Base-by-base conservation (phyloP, 2,888 invertebrate species). In the Lutraria lutraria region DNA sequence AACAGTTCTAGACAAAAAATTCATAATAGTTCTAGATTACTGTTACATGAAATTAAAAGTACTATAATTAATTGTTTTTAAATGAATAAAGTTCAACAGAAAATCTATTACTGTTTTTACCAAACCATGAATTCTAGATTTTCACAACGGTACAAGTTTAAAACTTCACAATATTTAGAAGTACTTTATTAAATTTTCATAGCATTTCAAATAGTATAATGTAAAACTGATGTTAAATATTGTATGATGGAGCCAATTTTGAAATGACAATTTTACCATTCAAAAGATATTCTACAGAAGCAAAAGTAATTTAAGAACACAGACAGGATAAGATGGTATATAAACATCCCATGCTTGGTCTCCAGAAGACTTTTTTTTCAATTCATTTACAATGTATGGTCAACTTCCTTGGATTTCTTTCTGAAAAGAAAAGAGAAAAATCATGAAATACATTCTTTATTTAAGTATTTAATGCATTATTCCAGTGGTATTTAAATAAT, bases 311-410 rank as follows among this genome's bases (percentile, higher is more conserved):
- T n/a, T n/a, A 34, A 34, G 76, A 76, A 76, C 34, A 16, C 19
- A 31, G 76, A 76, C 31, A 34, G 76, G 34, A 31, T 34, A 31
- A 19, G 31, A 76, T 76, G 16, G 31, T 76, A 19, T 13, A 31
- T n/a, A 34, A 76, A 76, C 76, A 34, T 76, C 31, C 76, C 34
- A 31, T 31, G 76, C 34, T 76, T 19, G 34, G 76, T 76, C 76
- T 19, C 31, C 34, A 16, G 31, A 34, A 34, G 76, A 34, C 31
- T 31, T n/a, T 19, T 76, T 31, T 34, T 31, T 34, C 31, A 16
- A 16, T 76, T 2, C 31, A 8, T 76, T 25, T 31, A 3, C 8
- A 25, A 34, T 31, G 34, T 16, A 13, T 34, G 31, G 56, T 76
- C 34, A 31, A 76, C 4, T 31, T 34, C 15, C 15, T 76, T 16